Evolutionary conservation across 2,888 invertebrate species (phyloP).

Genomic region (Mycalesis mineus): DNA sequence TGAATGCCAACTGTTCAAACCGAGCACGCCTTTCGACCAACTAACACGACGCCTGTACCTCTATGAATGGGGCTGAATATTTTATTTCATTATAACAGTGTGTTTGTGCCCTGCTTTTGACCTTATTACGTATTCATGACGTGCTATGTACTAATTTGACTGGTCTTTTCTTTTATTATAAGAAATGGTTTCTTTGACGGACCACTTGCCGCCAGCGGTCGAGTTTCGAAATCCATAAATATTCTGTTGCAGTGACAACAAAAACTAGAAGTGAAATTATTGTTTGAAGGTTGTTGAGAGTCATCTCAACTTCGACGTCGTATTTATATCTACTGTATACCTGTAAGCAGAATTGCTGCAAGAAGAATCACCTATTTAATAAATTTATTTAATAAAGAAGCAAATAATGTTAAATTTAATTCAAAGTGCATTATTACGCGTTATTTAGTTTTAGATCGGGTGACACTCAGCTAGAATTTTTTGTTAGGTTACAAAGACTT

Average conservation of each 20-base stretch:
- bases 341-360: too few species aligned
- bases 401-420: too few species aligned
- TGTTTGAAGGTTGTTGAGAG: constrained; percentile 4
- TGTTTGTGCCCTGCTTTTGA: constrained; percentile 69
- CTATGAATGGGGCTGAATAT: constrained; percentile 74
- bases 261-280: constrained; percentile 3
- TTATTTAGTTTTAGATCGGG: too few species aligned
- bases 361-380: too few species aligned
- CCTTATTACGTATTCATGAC: constrained; percentile 74
- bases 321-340: neutral
- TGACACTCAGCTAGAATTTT: too few species aligned
- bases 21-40: constrained; percentile 63
- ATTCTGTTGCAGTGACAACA: constrained; percentile 27
- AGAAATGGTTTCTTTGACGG: constrained; percentile 64
- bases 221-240: constrained; percentile 34
- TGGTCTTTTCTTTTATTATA: constrained; percentile 66
- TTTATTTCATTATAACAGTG: constrained; percentile 72
- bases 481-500: too few species aligned
- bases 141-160: constrained; percentile 75
- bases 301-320: constrained; percentile 1
- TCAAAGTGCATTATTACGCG: too few species aligned
- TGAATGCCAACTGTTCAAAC: constrained; percentile 70
- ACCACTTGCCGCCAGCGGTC: constrained; percentile 46
- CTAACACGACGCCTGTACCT: constrained; percentile 48
- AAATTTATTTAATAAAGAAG: too few species aligned